Percentiles rank a stretch among this genome's conserved stretches.
Evolutionary conservation across 2,113 vertebrate species (phyloP).

Genomic region (Chaenocephalus aceratus): DNA sequence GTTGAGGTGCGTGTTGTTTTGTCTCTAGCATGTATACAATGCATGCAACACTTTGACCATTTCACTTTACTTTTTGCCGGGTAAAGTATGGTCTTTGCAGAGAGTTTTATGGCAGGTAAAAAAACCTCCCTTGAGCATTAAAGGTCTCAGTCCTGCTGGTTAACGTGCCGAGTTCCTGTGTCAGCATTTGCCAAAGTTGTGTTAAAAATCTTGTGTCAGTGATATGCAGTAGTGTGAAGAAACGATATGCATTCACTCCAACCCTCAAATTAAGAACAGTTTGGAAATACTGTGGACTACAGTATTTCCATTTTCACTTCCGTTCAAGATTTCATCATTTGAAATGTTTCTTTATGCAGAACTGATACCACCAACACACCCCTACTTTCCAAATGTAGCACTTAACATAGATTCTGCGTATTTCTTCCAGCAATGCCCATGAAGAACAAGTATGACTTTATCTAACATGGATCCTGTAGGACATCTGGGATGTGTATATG

Average conservation of each 20-base stretch:
- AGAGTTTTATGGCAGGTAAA: neutral
- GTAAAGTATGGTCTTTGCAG: neutral
- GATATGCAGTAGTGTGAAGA: neutral
- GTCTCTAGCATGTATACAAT: neutral
- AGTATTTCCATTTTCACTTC: neutral
- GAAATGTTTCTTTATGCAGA: neutral
- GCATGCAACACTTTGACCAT: neutral
- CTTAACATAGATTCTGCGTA: neutral
- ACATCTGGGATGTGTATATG: neutral
- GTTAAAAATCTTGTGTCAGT: neutral
- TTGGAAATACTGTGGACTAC: neutral
- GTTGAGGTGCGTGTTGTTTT: neutral
- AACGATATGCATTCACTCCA: neutral
- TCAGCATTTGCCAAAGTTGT: constrained; percentile 11
- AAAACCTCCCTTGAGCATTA: neutral
- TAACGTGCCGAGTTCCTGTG: neutral
- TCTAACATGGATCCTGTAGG: neutral
- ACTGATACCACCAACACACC: neutral
- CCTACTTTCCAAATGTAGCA: neutral
- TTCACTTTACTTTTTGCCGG: neutral
- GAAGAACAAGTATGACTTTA: neutral
- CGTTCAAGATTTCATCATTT: neutral
- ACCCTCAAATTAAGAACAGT: neutral
- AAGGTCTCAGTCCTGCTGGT: neutral
- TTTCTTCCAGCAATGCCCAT: neutral